Evolutionary conservation across 1,140 invertebrate species (phyloP).

Genomic region (Argopecten irradians): DNA sequence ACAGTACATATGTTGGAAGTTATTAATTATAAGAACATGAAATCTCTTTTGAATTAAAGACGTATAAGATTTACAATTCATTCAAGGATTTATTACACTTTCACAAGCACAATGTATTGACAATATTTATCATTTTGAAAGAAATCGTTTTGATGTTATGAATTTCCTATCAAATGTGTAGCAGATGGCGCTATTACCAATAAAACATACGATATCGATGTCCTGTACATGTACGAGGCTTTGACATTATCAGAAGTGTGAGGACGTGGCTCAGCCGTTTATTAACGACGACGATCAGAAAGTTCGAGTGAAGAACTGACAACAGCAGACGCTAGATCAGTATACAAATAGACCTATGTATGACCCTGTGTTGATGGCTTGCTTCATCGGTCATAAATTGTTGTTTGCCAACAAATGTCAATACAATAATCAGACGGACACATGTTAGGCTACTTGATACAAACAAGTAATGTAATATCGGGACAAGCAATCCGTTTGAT

Average conservation of each 20-base stretch:
- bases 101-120: no score
- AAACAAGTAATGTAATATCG: slow-evolving; percentile 11
- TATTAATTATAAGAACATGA: no score
- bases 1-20: no score
- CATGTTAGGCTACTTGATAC: not conserved
- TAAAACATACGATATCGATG: not conserved
- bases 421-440: not conserved
- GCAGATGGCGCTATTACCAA: not conserved
- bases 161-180: not conserved
- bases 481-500: not conserved
- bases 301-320: not conserved
- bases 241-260: not conserved
- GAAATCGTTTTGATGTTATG: no score
- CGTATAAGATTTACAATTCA: no score
- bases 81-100: no score
- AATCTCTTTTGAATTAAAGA: no score
- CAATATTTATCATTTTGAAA: no score
- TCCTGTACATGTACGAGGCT: not conserved
- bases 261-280: not conserved
- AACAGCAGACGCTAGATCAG: not conserved
- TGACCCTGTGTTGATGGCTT: slow-evolving; percentile 4
- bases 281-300: not conserved
- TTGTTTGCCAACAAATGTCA: not conserved
- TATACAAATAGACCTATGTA: not conserved
- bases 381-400: not conserved